phyloP scores from a whole-genome alignment of 2,888 invertebrate genomes.

The Epistrophe grossulariae region DNA sequence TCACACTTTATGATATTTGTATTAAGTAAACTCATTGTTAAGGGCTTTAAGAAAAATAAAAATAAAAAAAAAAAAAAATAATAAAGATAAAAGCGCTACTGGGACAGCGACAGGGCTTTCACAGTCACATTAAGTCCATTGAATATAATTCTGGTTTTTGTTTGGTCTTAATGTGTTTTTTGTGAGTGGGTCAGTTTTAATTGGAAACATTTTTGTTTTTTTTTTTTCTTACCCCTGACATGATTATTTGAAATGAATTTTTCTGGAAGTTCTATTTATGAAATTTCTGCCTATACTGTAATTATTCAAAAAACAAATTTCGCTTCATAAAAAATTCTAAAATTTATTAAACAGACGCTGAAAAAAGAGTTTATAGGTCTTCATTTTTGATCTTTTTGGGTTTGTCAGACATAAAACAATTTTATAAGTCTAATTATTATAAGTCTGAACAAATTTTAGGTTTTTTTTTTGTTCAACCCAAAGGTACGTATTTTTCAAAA shows the following conservation, averaged over 20 bases:
- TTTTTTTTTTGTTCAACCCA: not conserved
- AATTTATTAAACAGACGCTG: too few species aligned
- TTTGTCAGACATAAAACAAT: too few species aligned
- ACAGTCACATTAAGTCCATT: conserved; percentile 22
- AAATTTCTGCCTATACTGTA: too few species aligned
- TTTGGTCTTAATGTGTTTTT: conserved; percentile 16
- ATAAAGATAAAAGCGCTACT: conserved; percentile 13
- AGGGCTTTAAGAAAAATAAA: conserved; percentile 17
- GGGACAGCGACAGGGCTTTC: conserved; percentile 11
- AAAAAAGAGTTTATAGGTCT: too few species aligned
- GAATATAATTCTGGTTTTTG: conserved; percentile 15
- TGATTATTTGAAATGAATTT: too few species aligned
- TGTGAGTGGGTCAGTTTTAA: conserved; percentile 7
- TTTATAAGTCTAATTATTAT: too few species aligned
- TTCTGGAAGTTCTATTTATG: too few species aligned
- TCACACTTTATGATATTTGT: conserved; percentile 43
- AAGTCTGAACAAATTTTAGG: not conserved
- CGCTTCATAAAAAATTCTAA: too few species aligned
- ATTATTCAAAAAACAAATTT: too few species aligned
- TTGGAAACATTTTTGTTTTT: not conserved
- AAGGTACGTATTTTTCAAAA: not conserved
- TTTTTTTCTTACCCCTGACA: not conserved
- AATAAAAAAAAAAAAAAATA: not conserved
- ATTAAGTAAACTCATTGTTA: conserved; percentile 34
- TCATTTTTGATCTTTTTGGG: too few species aligned